Conservation (phyloP, 1,140 invertebrate genomes). For the Lucilia sericata region DNA sequence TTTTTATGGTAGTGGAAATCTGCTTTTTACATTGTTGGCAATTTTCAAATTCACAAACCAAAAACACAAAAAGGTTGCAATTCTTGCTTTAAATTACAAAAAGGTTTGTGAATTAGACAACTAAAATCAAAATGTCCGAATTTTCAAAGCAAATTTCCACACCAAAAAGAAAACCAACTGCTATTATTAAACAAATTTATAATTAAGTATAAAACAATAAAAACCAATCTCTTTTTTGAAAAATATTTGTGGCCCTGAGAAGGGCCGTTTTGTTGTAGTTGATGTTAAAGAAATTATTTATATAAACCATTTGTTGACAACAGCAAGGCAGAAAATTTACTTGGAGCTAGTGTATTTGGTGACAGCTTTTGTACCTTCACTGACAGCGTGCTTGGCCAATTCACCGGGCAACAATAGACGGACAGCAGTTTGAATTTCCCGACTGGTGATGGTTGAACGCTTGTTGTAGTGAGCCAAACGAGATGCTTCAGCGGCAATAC, state of each 20-base stretch:
- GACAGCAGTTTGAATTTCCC: conserved; percentile 72
- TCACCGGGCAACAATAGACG: conserved; percentile 72
- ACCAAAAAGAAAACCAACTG: too few relatives aligned
- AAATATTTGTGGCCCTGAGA: not conserved
- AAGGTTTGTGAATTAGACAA: too few relatives aligned
- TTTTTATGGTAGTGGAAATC: too few relatives aligned
- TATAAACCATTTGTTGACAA: not conserved
- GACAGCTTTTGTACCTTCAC: conserved; percentile 74
- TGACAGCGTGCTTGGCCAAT: conserved; percentile 73
- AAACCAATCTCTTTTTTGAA: not conserved
- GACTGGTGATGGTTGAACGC: conserved; percentile 72
- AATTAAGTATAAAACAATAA: too few relatives aligned
- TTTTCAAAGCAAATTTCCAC: too few relatives aligned
- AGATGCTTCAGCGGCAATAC: conserved; percentile 78
- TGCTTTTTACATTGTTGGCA: too few relatives aligned
- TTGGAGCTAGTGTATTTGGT: conserved; percentile 72
- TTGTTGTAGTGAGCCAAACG: conserved; percentile 81
- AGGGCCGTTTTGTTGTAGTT: not conserved
- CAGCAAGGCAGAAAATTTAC: conserved; percentile 53
- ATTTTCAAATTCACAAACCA: too few relatives aligned
- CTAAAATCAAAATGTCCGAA: too few relatives aligned
- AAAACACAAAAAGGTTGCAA: too few relatives aligned
- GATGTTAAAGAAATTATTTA: not conserved
- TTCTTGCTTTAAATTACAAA: too few relatives aligned
- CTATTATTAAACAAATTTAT: too few relatives aligned